Percentiles rank a stretch among this genome's conserved stretches.
Conservation (phyloP, 64 coral and sea anemone species). For the Montipora foliosa region DNA sequence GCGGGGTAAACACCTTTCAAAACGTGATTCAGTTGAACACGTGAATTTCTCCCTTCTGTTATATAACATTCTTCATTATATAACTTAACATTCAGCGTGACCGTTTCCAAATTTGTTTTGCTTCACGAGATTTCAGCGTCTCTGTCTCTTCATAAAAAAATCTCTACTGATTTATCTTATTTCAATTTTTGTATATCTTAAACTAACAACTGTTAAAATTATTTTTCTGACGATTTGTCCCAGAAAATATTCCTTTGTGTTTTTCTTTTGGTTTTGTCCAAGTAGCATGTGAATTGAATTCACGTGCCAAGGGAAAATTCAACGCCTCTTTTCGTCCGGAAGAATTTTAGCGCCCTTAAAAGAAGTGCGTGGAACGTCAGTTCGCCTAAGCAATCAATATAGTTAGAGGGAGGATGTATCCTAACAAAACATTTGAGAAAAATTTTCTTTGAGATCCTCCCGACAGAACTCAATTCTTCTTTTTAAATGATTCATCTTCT, state of each 20-base stretch:
- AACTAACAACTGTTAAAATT: no score
- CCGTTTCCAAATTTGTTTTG: no score
- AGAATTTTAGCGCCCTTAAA: neutral
- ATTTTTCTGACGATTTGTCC: no score
- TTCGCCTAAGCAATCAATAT: neutral
- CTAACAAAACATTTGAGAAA: neutral
- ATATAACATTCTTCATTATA: neutral
- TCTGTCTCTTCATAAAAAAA: no score
- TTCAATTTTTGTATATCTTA: no score
- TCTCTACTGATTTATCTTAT: no score
- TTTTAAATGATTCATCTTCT: neutral
- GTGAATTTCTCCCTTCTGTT: neutral
- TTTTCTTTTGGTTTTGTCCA: neutral
- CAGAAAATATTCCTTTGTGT: neutral
- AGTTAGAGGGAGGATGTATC: neutral
- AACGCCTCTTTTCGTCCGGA: neutral
- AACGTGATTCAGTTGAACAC: neutral
- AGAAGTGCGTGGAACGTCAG: neutral
- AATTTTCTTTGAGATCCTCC: neutral
- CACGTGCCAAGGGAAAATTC: neutral
- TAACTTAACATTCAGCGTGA: neutral
- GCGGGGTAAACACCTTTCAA: neutral
- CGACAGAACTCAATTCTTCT: neutral
- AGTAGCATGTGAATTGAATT: slow-evolving; percentile 7
- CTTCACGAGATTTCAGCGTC: no score